Conservation (phyloP, 2,113 vertebrate species). For the Arothron firmamentum region DNA sequence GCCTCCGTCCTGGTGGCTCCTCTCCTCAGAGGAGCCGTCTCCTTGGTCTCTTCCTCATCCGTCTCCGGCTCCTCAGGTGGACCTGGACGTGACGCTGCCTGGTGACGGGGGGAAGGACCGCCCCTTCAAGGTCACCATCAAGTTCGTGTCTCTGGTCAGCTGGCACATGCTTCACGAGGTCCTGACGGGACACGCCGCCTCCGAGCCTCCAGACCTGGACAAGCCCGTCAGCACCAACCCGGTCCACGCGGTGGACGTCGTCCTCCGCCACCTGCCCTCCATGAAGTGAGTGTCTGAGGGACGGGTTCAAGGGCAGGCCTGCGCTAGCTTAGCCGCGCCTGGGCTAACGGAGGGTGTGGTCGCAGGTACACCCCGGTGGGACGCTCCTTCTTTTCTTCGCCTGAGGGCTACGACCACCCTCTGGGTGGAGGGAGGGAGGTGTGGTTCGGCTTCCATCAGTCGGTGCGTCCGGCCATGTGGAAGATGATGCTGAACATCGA, state of each 20-base stretch:
- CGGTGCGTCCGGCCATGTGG: conserved; percentile 97
- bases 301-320: too few relatives aligned
- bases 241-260: conserved; percentile 94
- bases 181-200: conserved; percentile 82
- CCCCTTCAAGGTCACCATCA: conserved; percentile 92
- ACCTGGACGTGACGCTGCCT: conserved; percentile 93
- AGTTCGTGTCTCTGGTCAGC: conserved; percentile 93
- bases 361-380: conserved; percentile 93
- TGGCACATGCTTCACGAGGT: conserved; percentile 97
- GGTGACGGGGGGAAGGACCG: conserved; percentile 97
- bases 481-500: conserved; percentile 99
- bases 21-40: too few relatives aligned
- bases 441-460: conserved; percentile 98
- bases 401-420: conserved; percentile 94
- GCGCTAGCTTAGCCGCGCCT: too few relatives aligned
- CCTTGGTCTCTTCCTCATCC: background rate
- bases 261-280: conserved; percentile 94
- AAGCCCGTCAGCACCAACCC: conserved; percentile 97
- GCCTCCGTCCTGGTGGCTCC: conserved; percentile 12
- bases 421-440: conserved; percentile 94
- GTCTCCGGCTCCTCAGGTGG: conserved; percentile 76
- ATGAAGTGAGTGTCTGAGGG: conserved; percentile 84
- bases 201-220: conserved; percentile 89
- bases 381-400: conserved; percentile 96
- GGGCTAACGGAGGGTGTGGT: background rate